Evolutionary conservation across 2,888 invertebrate species (phyloP).

Genomic region (Parnassius glacialis): DNA sequence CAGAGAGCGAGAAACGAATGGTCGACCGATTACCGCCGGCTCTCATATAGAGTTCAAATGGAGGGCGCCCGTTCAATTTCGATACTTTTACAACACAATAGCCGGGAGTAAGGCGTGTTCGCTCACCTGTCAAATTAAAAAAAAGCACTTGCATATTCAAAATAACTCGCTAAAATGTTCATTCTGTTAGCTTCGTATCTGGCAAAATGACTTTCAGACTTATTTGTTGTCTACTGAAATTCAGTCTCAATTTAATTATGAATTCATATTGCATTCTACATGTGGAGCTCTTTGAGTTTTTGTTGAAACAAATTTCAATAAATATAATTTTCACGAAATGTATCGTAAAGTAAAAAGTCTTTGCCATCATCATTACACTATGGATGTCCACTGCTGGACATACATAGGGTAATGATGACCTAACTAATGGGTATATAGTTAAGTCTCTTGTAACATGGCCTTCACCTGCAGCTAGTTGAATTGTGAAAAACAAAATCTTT

Average conservation of each 20-base stretch:
- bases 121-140: slow-evolving; percentile 79
- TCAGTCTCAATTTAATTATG: slow-evolving; percentile 25
- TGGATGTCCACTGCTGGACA: too few relatives aligned
- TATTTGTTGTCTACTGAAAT: slow-evolving; percentile 30
- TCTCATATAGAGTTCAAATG: slow-evolving; percentile 67
- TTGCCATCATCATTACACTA: too few relatives aligned
- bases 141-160: slow-evolving; percentile 73
- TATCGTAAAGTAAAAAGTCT: too few relatives aligned
- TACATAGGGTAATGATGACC: too few relatives aligned
- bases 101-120: slow-evolving; percentile 74
- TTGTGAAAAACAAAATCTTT: too few relatives aligned
- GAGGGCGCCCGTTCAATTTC: slow-evolving; percentile 75
- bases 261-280: background rate
- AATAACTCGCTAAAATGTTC: slow-evolving; percentile 40
- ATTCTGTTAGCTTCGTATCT: slow-evolving; percentile 28
- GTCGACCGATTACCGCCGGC: slow-evolving; percentile 64
- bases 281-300: background rate
- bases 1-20: slow-evolving; percentile 63
- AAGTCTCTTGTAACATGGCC: too few relatives aligned
- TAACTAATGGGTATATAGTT: too few relatives aligned
- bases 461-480: too few relatives aligned
- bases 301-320: background rate
- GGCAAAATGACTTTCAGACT: slow-evolving; percentile 28
- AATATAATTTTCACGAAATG: too few relatives aligned
- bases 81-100: slow-evolving; percentile 79